These are phyloP conservation scores for Benitochromis conjunctus DNA, from an alignment of 2,113 vertebrate species.

Conservation along the genomic window DNA sequence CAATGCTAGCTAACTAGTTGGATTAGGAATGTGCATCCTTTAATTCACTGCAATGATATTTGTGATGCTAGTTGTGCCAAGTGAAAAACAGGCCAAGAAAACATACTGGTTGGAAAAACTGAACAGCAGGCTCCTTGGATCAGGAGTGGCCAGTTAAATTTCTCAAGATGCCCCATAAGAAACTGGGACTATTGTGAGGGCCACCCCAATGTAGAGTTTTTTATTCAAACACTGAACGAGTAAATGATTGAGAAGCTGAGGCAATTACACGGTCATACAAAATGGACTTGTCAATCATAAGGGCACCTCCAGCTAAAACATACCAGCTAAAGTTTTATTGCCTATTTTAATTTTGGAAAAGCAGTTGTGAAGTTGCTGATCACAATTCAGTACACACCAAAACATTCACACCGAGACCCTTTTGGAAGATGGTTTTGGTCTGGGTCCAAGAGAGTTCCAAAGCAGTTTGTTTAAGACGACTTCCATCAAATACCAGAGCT, in stretches of 20 bases:
- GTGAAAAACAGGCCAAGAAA: neutral
- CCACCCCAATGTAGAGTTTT: too few relatives aligned
- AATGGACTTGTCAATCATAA: neutral
- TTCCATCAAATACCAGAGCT: neutral
- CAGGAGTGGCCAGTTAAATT: neutral
- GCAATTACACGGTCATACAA: neutral
- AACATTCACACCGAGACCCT: neutral
- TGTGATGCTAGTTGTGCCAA: neutral
- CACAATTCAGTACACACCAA: neutral
- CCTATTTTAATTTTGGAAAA: neutral
- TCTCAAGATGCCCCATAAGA: neutral
- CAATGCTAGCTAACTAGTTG: too few relatives aligned
- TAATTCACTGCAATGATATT: neutral
- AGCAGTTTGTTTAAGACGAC: neutral
- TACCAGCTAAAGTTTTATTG: accelerated
- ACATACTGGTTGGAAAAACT: neutral
- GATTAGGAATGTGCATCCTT: neutral
- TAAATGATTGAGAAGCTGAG: neutral
- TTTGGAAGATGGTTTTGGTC: neutral
- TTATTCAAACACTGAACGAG: neutral
- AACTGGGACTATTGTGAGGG: neutral
- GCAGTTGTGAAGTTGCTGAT: neutral
- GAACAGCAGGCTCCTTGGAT: neutral
- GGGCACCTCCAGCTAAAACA: neutral
- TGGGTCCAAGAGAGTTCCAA: neutral